A percentile compares a stretch with the other conserved stretches of the same genome.
Conservation (phyloP, 2,888 invertebrate genomes). For the Tetranychus truncatus region DNA sequence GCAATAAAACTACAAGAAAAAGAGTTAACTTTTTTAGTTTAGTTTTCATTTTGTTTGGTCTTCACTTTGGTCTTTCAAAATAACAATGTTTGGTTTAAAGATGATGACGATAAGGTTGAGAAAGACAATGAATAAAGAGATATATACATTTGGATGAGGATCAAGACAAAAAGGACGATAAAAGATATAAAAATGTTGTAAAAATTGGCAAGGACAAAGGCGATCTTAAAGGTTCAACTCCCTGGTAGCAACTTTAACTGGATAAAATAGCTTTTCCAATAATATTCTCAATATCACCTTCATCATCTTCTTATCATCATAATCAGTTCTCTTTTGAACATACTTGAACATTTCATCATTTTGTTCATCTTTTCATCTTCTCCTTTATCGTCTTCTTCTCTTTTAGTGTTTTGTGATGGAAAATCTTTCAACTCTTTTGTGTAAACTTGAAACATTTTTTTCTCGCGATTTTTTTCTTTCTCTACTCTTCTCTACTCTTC, state of each 20-base stretch:
- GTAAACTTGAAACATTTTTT: background rate
- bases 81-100: too few relatives aligned
- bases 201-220: background rate
- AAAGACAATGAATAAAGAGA: slow-evolving; percentile 10
- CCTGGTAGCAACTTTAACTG: background rate
- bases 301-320: background rate
- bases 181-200: background rate
- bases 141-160: background rate
- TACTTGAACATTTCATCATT: background rate
- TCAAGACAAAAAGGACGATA: background rate
- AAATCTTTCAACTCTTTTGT: background rate
- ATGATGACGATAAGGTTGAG: slow-evolving; percentile 1
- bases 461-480: background rate
- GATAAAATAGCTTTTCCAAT: background rate
- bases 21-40: too few relatives aligned
- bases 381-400: background rate
- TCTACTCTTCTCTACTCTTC: background rate
- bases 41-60: too few relatives aligned
- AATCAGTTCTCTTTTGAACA: background rate
- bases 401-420: background rate
- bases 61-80: too few relatives aligned
- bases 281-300: background rate
- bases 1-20: too few relatives aligned
- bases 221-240: background rate
- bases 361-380: background rate